Percentiles rank a stretch among this genome's conserved stretches.
Evolutionary conservation across 2,113 vertebrate genomes (phyloP).

Genomic region (Prinia subflava): DNA sequence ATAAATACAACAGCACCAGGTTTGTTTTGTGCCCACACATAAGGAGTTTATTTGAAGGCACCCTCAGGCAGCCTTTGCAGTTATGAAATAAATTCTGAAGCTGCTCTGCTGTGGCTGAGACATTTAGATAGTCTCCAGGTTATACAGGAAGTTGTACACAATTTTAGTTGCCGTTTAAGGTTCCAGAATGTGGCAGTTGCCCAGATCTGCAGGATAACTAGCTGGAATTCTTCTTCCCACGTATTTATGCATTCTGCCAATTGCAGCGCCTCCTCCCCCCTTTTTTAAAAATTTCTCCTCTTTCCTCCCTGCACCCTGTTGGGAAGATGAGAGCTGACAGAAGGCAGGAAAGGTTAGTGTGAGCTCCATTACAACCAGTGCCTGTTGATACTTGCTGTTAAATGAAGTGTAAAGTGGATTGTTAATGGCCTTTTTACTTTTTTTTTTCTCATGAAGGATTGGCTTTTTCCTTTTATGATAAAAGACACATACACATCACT

Average conservation of each 20-base stretch:
- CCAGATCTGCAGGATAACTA: background rate
- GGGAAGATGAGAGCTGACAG: background rate
- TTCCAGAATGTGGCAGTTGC: background rate
- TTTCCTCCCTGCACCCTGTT: background rate
- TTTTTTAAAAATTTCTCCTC: background rate
- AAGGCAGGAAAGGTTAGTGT: background rate
- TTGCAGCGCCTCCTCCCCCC: background rate
- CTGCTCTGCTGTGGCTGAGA: background rate
- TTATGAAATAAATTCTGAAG: slow-evolving; percentile 38
- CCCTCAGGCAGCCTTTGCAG: slow-evolving; percentile 27
- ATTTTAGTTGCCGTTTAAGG: background rate
- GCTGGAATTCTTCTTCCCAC: background rate
- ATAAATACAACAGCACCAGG: slow-evolving; percentile 24
- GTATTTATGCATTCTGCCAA: background rate
- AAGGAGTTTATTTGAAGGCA: slow-evolving; percentile 52
- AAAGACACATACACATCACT: background rate
- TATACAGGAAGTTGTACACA: background rate
- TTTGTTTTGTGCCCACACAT: slow-evolving; percentile 30
- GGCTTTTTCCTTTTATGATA: background rate
- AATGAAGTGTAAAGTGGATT: background rate
- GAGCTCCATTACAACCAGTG: background rate
- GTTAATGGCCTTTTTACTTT: background rate
- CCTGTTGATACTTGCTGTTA: background rate
- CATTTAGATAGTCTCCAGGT: background rate
- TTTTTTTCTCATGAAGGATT: background rate